These are phyloP conservation scores for Parus major DNA, from an alignment of 2,113 vertebrate genomes.

Conservation along the genomic window DNA sequence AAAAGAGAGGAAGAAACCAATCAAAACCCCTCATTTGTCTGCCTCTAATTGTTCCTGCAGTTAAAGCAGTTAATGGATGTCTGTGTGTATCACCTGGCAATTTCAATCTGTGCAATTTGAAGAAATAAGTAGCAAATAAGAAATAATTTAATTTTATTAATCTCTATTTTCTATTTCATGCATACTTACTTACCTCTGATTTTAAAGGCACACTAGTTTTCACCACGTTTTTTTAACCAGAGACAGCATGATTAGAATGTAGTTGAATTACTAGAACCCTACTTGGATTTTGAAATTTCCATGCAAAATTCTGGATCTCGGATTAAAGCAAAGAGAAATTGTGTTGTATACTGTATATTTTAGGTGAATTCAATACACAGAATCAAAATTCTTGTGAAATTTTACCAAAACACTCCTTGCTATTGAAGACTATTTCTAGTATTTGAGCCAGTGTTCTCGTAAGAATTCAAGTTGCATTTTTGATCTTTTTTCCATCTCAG, in stretches of 20 bases:
- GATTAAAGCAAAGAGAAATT: neutral
- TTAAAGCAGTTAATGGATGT: neutral
- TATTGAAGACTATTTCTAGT: neutral
- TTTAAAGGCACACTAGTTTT: neutral
- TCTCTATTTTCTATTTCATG: neutral
- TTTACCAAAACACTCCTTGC: fast-evolving
- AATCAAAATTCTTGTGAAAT: neutral
- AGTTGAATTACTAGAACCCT: neutral
- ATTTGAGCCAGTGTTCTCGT: neutral
- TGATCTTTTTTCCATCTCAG: neutral
- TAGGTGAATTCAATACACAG: neutral
- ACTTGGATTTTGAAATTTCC: neutral
- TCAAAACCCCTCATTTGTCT: fast-evolving
- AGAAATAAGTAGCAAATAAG: neutral
- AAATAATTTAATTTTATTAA: neutral
- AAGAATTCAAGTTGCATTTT: neutral
- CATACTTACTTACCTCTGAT: neutral
- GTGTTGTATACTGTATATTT: neutral
- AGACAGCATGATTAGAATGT: neutral
- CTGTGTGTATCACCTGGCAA: neutral
- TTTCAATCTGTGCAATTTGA: neutral
- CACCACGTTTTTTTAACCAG: neutral
- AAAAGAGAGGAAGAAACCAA: neutral
- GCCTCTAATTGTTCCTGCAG: neutral
- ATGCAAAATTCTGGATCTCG: neutral